Percentiles rank a stretch among this genome's conserved stretches.
Evolutionary conservation across 2,888 invertebrate species (phyloP).

Genomic region (Cerceris rybyensis): DNA sequence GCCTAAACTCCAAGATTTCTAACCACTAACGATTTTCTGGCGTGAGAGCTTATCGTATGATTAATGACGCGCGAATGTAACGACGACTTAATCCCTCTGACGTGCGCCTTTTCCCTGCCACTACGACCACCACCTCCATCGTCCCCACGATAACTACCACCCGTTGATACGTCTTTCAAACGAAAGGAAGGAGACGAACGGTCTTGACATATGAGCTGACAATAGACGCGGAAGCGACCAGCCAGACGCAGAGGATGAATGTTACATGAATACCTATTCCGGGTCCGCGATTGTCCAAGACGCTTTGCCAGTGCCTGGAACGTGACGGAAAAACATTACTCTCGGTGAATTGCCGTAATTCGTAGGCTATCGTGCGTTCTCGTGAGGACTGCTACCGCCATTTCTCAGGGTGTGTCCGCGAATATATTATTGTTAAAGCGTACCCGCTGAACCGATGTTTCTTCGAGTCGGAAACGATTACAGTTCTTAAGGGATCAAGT

Average conservation of each 20-base stretch:
- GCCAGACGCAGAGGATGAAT: slow-evolving; percentile 60
- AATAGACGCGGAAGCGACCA: slow-evolving; percentile 65
- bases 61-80: slow-evolving; percentile 69
- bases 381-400: slow-evolving; percentile 37
- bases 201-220: slow-evolving; percentile 57
- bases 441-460: slow-evolving; percentile 19
- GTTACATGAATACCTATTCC: slow-evolving; percentile 62
- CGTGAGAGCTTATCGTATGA: slow-evolving; percentile 67
- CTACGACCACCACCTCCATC: slow-evolving; percentile 2
- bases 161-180: slow-evolving; percentile 35
- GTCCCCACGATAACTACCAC: slow-evolving; percentile 28
- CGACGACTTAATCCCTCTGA: slow-evolving; percentile 74
- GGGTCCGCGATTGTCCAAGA: slow-evolving; percentile 59
- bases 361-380: slow-evolving; percentile 53
- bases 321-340: slow-evolving; percentile 69
- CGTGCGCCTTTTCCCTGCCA: slow-evolving; percentile 36
- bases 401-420: slow-evolving; percentile 42
- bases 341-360: slow-evolving; percentile 65
- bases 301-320: slow-evolving; percentile 51
- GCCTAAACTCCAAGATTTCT: slow-evolving; percentile 39
- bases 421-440: slow-evolving; percentile 38
- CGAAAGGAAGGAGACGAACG: slow-evolving; percentile 17
- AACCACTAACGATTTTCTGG: slow-evolving; percentile 65
- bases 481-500: slow-evolving; percentile 17
- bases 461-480: slow-evolving; percentile 38